These are phyloP conservation scores for Orycteropus afer DNA, from an alignment of 2,113 vertebrate genomes.

Conservation along the genomic window DNA sequence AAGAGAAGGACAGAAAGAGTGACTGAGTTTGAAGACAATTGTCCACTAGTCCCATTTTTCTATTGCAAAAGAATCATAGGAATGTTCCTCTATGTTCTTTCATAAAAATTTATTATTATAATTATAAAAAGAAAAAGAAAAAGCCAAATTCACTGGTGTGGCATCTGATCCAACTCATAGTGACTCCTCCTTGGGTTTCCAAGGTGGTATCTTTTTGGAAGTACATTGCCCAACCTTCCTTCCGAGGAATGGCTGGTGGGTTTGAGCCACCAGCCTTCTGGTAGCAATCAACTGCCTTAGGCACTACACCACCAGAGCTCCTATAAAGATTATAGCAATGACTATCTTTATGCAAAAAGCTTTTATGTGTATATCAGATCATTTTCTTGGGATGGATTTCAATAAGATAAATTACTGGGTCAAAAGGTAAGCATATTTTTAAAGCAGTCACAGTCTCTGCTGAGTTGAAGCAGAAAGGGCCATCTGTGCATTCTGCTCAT, in stretches of 20 bases:
- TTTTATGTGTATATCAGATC: slow-evolving; percentile 16
- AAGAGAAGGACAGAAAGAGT: not conserved
- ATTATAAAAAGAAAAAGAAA: not conserved
- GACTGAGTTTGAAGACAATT: slow-evolving; percentile 31
- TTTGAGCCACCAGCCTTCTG: no score
- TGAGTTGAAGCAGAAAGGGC: slow-evolving; percentile 45
- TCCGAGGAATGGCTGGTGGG: no score
- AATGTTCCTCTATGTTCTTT: not conserved
- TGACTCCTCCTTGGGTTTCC: no score
- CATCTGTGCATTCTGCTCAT: slow-evolving; percentile 67
- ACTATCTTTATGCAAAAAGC: slow-evolving; percentile 13
- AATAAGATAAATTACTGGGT: slow-evolving; percentile 66
- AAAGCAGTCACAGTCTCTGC: slow-evolving; percentile 42
- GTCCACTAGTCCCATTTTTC: not conserved
- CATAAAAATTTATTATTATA: not conserved
- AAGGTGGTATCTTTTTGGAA: no score
- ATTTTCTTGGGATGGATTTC: slow-evolving; percentile 65
- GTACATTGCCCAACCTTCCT: no score
- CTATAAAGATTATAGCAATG: not conserved
- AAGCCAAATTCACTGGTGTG: no score
- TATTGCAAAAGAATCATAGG: not conserved
- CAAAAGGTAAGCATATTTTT: slow-evolving; percentile 55
- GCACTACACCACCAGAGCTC: no score
- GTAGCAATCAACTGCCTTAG: no score
- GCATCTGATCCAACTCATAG: no score